Base-by-base conservation (phyloP, 1,140 invertebrate genomes). In the Cydia strobilella region DNA sequence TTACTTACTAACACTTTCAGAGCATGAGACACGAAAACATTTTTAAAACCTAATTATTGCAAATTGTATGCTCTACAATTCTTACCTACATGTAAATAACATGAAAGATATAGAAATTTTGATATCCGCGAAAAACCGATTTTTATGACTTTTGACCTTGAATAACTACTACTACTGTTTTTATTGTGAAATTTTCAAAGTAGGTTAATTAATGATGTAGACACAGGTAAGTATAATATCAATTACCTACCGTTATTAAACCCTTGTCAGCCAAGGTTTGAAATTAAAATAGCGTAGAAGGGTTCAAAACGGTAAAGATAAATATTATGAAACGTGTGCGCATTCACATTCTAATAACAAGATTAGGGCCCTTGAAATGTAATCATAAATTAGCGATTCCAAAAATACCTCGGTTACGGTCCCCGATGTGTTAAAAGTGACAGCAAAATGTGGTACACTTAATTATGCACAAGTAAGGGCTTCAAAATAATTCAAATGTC, bases 401-500 rank as follows among this genome's bases (percentile, higher is more conserved):
- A 51, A 73, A 79, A 82, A 78, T 76, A 75, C 75, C 39, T 42
- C 6, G 65, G 31, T 42, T 69, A 39, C 35, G 13, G 62, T 42
- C n/a, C 12, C 69, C 51, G n/a, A 13, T 74, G 45, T 79, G 77
- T 76, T 51, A 77, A 79, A 79, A 79, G 75, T 77, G 78, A 79
- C 76, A 72, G 71, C 71, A 76, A 84, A 84, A 80, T 79, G 75
- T 65, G 82, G 82, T 81, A 48, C 74, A 79, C 76, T 81, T 83
- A 83, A 85, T 87, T 85, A 87, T 85, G 80, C 79, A 81, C 76
- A 76, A 82, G 77, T 54, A 72, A 79, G 74, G 78, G 75, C 77
- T 82, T 83, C 81, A 84, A 87, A 83, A 84, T 85, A 86, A 85
- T 85, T 84, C 82, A 85, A 80, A 86, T 82, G 79, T 78, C 84